A percentile compares a stretch with the other conserved stretches of the same genome.
Conservation (phyloP, 2,888 invertebrate species). For the Drosophila prolongata region DNA sequence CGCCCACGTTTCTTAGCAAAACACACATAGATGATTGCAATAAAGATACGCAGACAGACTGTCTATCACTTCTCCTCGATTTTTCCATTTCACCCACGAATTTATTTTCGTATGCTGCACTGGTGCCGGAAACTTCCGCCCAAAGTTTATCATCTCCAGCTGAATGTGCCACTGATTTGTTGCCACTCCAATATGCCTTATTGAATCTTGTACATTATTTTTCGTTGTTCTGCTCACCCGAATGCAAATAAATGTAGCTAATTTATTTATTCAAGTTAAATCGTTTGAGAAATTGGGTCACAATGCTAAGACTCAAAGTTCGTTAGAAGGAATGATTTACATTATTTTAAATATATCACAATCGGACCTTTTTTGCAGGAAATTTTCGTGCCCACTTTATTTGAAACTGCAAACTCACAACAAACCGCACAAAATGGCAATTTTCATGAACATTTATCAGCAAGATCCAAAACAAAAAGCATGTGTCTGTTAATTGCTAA, state of each 20-base stretch:
- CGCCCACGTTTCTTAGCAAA: slow-evolving; percentile 27
- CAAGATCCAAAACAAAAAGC: slow-evolving; percentile 9
- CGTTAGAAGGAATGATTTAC: slow-evolving; percentile 30
- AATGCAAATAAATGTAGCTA: slow-evolving; percentile 33
- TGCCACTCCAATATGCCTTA: slow-evolving; percentile 48
- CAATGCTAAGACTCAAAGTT: slow-evolving; percentile 8
- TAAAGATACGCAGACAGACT: slow-evolving; percentile 33
- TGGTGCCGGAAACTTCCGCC: slow-evolving; percentile 30
- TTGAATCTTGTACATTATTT: slow-evolving; percentile 47
- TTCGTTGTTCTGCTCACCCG: slow-evolving; percentile 11
- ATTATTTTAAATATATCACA: slow-evolving; percentile 17
- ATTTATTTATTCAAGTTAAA: slow-evolving; percentile 52
- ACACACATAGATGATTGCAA: slow-evolving; percentile 35
- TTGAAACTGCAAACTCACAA: neutral
- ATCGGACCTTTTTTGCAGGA: neutral
- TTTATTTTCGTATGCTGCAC: slow-evolving; percentile 23
- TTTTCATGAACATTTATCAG: slow-evolving; percentile 13
- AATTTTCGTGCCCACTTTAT: slow-evolving; percentile 8
- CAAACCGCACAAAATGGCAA: neutral
- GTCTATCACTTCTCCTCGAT: slow-evolving; percentile 20
- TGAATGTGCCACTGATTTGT: slow-evolving; percentile 48
- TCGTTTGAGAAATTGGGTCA: slow-evolving; percentile 42
- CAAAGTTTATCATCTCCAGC: slow-evolving; percentile 32
- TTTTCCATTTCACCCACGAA: slow-evolving; percentile 11
- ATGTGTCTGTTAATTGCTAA: slow-evolving; percentile 46